Evolutionary conservation across 2,797 vertebrate genomes (phyloP).

Genomic region (Trachops cirrhosus): DNA sequence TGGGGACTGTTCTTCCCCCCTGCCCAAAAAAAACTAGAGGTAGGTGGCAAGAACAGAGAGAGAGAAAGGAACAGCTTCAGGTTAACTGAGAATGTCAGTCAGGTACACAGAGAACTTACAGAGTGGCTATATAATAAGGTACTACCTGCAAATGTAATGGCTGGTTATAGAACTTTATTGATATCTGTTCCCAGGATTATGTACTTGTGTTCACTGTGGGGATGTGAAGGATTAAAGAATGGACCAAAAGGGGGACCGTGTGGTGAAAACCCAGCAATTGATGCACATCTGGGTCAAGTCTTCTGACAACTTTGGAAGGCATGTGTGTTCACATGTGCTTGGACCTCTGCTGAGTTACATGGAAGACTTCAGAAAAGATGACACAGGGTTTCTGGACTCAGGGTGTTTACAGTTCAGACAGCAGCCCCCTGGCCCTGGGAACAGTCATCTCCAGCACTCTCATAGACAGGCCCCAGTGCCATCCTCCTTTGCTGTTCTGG

Average conservation of each 20-base stretch:
- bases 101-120: not conserved
- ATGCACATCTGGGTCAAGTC: not conserved
- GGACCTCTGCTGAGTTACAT: not conserved
- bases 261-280: not conserved
- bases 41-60: not conserved
- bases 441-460: not conserved
- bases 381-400: rapidly evolving
- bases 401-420: not conserved
- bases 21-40: not conserved
- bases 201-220: not conserved
- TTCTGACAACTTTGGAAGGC: not conserved
- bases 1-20: not conserved
- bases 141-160: not conserved
- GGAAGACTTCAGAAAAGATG: not conserved
- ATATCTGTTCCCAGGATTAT: not conserved
- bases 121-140: not conserved
- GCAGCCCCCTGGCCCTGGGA: rapidly evolving
- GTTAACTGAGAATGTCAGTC: not conserved
- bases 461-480: rapidly evolving
- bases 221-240: not conserved
- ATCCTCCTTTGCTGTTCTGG: not conserved
- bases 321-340: not conserved
- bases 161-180: not conserved
- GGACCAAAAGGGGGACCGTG: not conserved
- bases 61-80: not conserved